Evolutionary conservation across 2,888 invertebrate species (phyloP).

Genomic region (Aspidiotus destructor): DNA sequence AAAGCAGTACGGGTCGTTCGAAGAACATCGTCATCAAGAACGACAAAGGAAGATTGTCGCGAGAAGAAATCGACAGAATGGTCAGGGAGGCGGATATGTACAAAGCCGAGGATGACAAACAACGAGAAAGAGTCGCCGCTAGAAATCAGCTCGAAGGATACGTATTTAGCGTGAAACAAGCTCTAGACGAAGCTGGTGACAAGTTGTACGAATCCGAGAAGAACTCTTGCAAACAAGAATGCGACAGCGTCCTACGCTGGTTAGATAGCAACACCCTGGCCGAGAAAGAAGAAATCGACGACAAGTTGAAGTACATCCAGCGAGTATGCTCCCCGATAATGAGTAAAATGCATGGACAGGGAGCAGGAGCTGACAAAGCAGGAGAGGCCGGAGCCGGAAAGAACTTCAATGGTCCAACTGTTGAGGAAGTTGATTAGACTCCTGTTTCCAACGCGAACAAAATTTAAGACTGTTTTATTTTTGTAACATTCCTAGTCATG

Average conservation of each 20-base stretch:
- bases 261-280: constrained; percentile 45
- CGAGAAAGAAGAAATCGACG: constrained; percentile 44
- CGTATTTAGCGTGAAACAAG: constrained; percentile 41
- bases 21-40: constrained; percentile 71
- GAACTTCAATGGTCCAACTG: constrained; percentile 23
- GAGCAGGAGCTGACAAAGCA: neutral
- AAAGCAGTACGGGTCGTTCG: constrained; percentile 56
- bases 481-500: neutral
- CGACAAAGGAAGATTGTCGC: constrained; percentile 68
- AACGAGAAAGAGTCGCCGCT: constrained; percentile 48
- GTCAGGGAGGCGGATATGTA: constrained; percentile 58
- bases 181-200: constrained; percentile 41
- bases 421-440: constrained; percentile 34
- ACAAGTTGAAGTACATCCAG: constrained; percentile 44
- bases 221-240: constrained; percentile 40
- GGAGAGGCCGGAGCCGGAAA: constrained; percentile 22
- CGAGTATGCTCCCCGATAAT: constrained; percentile 43
- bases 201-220: constrained; percentile 43
- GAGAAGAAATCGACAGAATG: constrained; percentile 51
- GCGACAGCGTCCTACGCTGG: constrained; percentile 40
- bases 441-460: neutral
- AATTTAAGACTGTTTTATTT: too few relatives aligned
- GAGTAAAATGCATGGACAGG: constrained; percentile 40
- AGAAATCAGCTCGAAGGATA: constrained; percentile 44
- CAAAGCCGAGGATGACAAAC: constrained; percentile 61